Evolutionary conservation across 2,888 invertebrate species (phyloP), one percentile per base, ranked within the genome.

Genomic region (Leucozona laternaria): DNA sequence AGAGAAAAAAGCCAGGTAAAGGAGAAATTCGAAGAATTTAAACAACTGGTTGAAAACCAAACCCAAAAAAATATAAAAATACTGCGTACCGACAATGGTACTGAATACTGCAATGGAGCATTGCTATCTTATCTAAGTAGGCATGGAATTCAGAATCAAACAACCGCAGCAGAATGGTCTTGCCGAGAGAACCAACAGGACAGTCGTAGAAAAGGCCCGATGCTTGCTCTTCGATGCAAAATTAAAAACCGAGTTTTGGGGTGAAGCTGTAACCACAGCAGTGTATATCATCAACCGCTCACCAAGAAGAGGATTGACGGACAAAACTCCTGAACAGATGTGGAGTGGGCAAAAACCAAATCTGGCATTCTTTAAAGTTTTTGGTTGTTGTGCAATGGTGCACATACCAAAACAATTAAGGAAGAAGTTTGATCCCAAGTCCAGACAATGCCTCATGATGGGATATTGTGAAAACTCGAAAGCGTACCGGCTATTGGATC

Each of bases 221-320:
- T 88, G 88, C 22, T 79, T 89, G 88, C 58, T 89, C 4, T 58
- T 79, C 60, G 84, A 88, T 34, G 81, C 88, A 2, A 68, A 77
- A 55, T 57, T 88, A 28, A 43, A 68, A 22, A 80, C 80, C 15
- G 40, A 20, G 7, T 83, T 66, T 43, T 88, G 88, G 88, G 86
- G 84, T n/a, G 88, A 89, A 80, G 89, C 89, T 17, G 76, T 81
- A 6, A 87, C 88, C 48, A 89, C 88, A 8, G 89, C 89, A 2
- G 87, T 86, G 10, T 88, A 89, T 62, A 88, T 83, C 17, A 31
- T 77, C 11, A 79, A 87, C 28, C 50, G 72, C 48, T 76, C 73
- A 43, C 78, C 84, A 28, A 66, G 77, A 68, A 58, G 64, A 6
- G 77, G 53, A 8, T 50, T 76, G 55, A 57, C 31, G 13, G 48